Evolutionary conservation across 2,797 vertebrate genomes (phyloP).

Genomic region (Morelia viridis): DNA sequence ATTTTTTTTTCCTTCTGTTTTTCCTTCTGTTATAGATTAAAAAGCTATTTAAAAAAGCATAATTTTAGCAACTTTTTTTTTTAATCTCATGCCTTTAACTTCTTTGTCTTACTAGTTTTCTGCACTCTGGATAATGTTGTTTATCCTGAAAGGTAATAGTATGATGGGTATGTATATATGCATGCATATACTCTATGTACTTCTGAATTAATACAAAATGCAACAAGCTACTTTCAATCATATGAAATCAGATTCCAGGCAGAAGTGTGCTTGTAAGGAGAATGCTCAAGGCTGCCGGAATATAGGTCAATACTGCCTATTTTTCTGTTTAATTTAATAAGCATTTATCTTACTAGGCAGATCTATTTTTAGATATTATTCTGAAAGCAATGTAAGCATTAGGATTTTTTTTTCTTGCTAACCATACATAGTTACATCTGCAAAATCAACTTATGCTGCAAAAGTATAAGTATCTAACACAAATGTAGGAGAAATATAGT

Average conservation of each 20-base stretch:
- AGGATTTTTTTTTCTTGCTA: neutral
- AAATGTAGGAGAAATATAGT: neutral
- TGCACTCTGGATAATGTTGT: neutral
- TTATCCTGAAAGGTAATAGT: neutral
- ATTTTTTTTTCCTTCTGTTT: neutral
- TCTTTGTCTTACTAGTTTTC: neutral
- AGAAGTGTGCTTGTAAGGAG: neutral
- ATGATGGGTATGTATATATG: neutral
- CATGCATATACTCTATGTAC: neutral
- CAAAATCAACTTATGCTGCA: neutral
- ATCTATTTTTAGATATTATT: neutral
- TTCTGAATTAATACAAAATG: neutral
- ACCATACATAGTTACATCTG: neutral
- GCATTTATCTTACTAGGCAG: neutral
- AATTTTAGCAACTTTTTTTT: neutral
- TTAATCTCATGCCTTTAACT: neutral
- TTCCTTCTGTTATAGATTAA: neutral
- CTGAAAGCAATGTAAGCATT: neutral
- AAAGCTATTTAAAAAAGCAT: neutral
- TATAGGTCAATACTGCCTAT: neutral
- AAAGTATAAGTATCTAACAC: neutral
- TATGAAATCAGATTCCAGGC: neutral
- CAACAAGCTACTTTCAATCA: neutral
- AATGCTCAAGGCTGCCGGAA: neutral
- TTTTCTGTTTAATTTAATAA: neutral